Percentiles rank a stretch among this genome's conserved stretches.
These are phyloP conservation scores for Nasonovia ribisnigri DNA, from an alignment of 2,888 invertebrate genomes.

Conservation along the genomic window DNA sequence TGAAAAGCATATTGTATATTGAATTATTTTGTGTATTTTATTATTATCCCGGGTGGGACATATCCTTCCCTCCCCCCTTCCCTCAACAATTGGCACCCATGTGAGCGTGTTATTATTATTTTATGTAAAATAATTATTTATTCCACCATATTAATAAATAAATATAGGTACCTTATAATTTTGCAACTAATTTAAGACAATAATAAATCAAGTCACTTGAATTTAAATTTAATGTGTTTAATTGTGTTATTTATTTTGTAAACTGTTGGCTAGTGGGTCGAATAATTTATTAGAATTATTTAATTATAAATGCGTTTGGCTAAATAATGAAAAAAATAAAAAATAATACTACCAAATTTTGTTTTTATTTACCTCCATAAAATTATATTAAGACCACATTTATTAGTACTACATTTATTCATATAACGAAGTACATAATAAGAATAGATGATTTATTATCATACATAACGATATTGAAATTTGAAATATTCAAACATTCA, in stretches of 20 bases:
- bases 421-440: neutral
- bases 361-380: neutral
- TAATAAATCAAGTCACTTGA: neutral
- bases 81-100: too few relatives aligned
- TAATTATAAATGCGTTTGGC: neutral
- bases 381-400: neutral
- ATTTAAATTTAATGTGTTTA: neutral
- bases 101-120: neutral
- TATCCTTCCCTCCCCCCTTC: too few relatives aligned
- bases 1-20: too few relatives aligned
- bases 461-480: neutral
- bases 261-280: constrained; percentile 10
- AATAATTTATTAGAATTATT: neutral
- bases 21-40: too few relatives aligned
- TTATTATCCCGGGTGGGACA: too few relatives aligned
- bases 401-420: neutral
- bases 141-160: neutral
- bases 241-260: constrained; percentile 26
- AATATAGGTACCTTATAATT: neutral
- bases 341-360: neutral
- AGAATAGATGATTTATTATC: too few relatives aligned
- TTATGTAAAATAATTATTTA: neutral
- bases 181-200: neutral
- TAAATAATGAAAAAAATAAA: neutral
- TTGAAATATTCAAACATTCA: neutral